These are phyloP conservation scores for Chionoecetes opilio DNA, from an alignment of 1,140 invertebrate genomes.

Conservation along the genomic window DNA sequence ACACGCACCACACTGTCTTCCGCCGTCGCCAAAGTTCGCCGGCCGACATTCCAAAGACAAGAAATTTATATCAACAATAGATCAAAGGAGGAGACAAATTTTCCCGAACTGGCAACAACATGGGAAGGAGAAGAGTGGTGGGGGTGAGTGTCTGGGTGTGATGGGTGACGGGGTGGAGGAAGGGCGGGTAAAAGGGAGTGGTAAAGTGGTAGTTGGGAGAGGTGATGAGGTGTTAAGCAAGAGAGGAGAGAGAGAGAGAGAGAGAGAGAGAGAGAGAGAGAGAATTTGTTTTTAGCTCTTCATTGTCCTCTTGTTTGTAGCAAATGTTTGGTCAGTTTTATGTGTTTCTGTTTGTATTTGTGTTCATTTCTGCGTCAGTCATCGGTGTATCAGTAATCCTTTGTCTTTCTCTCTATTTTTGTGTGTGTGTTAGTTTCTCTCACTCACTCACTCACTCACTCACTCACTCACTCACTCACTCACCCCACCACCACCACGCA, in stretches of 20 bases:
- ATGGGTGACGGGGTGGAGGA: too few species aligned
- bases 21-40: background rate
- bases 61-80: conserved; percentile 21
- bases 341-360: too few species aligned
- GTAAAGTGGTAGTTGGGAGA: background rate
- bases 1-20: background rate
- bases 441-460: background rate
- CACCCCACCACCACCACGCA: too few species aligned
- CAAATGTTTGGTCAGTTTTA: too few species aligned
- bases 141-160: background rate
- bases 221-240: background rate
- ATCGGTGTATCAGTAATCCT: background rate
- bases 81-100: background rate
- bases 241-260: background rate
- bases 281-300: too few species aligned
- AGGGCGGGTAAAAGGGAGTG: too few species aligned
- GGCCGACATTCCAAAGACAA: background rate
- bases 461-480: too few species aligned
- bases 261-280: too few species aligned
- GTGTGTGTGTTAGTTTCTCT: background rate
- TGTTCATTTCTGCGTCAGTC: too few species aligned
- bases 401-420: background rate
- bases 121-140: background rate
- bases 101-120: background rate
- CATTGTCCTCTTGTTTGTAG: too few species aligned